These are phyloP conservation scores for Notechis scutatus DNA, from an alignment of 2,113 vertebrate species.

Conservation along the genomic window DNA sequence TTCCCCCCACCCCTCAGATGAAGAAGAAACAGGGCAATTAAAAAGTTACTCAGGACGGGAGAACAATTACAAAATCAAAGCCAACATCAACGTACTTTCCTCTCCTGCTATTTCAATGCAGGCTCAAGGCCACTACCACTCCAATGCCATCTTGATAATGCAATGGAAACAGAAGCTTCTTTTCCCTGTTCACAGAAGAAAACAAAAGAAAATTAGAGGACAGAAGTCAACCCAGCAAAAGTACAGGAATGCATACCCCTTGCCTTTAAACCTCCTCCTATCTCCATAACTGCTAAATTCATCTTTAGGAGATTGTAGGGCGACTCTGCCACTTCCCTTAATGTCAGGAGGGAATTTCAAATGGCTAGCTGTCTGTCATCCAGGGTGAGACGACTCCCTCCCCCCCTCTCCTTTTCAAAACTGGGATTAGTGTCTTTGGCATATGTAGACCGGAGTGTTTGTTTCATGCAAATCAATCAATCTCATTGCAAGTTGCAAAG, in stretches of 20 bases:
- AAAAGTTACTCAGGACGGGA: neutral
- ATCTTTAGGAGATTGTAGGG: rapidly evolving
- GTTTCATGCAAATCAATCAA: conserved; percentile 47
- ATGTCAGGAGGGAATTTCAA: rapidly evolving
- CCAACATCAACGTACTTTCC: neutral
- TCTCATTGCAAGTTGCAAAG: conserved; percentile 40
- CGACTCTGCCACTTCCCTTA: neutral
- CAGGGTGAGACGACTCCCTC: neutral
- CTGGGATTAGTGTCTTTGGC: neutral
- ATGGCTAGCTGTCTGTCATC: neutral
- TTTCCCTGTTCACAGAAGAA: neutral
- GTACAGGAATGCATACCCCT: neutral
- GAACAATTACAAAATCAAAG: neutral
- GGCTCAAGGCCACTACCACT: neutral
- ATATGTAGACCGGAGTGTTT: conserved; percentile 27
- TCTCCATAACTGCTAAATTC: neutral
- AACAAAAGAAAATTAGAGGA: neutral
- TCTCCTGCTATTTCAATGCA: neutral
- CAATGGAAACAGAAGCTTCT: neutral
- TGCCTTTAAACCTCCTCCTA: rapidly evolving
- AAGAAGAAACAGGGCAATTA: neutral
- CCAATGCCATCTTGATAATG: neutral
- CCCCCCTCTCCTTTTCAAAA: neutral
- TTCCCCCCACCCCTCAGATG: neutral
- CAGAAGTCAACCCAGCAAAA: neutral